Evolutionary conservation across 2,888 invertebrate species (phyloP).

Genomic region (Lepidonotus clava): DNA sequence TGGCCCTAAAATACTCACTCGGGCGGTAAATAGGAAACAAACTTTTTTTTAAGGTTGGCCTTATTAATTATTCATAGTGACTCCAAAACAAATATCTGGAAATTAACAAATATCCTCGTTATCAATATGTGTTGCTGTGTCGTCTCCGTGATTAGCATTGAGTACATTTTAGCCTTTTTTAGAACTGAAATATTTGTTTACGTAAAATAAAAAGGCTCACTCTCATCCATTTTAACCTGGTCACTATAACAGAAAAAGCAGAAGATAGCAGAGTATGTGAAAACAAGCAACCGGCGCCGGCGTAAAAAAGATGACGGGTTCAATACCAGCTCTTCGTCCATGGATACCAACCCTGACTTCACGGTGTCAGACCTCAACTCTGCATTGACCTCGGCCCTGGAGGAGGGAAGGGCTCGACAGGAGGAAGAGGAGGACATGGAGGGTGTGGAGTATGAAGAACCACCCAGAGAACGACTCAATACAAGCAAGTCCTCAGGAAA

Average conservation of each 20-base stretch:
- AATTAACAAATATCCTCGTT: too few relatives aligned
- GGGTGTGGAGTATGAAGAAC: neutral
- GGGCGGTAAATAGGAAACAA: too few relatives aligned
- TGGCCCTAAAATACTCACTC: too few relatives aligned
- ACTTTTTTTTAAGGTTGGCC: too few relatives aligned
- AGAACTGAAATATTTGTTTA: neutral
- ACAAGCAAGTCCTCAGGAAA: neutral
- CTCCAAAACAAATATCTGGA: too few relatives aligned
- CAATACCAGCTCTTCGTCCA: neutral
- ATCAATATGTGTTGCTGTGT: too few relatives aligned
- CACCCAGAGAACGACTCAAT: neutral
- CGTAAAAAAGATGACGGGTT: neutral
- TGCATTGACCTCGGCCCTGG: neutral
- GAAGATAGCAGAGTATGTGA: slow-evolving; percentile 47
- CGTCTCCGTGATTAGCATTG: too few relatives aligned
- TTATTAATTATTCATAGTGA: too few relatives aligned
- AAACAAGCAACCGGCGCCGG: neutral
- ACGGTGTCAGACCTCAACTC: neutral
- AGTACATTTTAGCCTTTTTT: too few relatives aligned
- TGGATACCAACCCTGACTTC: neutral
- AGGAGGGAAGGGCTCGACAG: too few relatives aligned
- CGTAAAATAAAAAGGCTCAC: neutral
- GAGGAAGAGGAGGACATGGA: neutral
- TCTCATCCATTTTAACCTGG: neutral
- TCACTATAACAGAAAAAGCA: slow-evolving; percentile 38